These are phyloP conservation scores for Herpetotheres cachinnans DNA, from an alignment of 2,113 vertebrate genomes.

Conservation along the genomic window DNA sequence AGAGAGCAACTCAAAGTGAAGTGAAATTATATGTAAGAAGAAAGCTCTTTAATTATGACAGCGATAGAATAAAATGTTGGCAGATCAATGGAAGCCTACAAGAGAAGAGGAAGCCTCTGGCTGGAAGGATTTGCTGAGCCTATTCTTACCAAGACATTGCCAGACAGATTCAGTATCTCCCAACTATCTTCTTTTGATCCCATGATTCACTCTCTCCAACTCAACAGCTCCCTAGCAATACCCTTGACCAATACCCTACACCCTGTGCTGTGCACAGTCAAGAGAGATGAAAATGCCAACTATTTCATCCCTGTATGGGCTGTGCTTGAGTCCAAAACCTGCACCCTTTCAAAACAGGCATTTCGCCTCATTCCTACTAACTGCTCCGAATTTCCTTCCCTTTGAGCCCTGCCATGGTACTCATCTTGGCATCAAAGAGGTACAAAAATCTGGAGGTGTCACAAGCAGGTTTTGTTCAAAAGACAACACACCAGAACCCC, in stretches of 20 bases:
- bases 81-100: neutral
- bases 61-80: neutral
- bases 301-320: neutral
- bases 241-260: neutral
- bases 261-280: neutral
- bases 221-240: neutral
- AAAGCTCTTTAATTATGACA: neutral
- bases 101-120: neutral
- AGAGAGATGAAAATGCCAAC: neutral
- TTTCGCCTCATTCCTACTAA: neutral
- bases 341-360: neutral
- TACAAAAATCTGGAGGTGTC: neutral
- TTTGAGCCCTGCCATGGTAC: neutral
- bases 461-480: constrained; percentile 1
- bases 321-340: neutral
- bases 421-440: neutral
- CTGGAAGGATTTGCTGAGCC: neutral
- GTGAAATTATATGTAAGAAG: neutral
- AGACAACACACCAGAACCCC: neutral
- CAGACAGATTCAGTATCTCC: neutral
- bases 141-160: neutral
- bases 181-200: neutral
- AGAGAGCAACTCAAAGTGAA: neutral
- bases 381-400: neutral
- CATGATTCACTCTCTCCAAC: neutral